Conservation (phyloP, 2,113 vertebrate genomes). For the Anoplopoma fimbria region DNA sequence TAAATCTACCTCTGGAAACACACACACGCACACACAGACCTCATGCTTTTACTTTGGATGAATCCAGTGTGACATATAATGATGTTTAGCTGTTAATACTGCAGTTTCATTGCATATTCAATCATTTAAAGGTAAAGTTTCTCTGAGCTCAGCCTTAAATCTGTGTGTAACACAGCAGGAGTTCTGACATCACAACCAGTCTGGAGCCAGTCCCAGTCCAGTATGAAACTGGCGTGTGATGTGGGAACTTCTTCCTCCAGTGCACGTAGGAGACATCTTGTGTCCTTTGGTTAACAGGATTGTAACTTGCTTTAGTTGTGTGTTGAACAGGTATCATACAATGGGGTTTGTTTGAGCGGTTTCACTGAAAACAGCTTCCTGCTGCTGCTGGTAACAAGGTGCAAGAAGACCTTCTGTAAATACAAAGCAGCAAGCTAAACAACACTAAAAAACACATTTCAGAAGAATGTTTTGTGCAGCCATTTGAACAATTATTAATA, state of each 20-base stretch:
- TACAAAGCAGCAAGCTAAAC: too few species aligned
- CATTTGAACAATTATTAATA: background rate
- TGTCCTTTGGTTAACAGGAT: too few species aligned
- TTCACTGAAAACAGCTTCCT: too few species aligned
- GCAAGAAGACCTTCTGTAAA: too few species aligned
- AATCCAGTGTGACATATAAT: slow-evolving; percentile 19
- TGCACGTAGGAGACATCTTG: background rate
- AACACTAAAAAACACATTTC: too few species aligned
- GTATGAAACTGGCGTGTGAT: background rate
- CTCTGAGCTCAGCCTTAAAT: background rate
- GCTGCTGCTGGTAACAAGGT: too few species aligned
- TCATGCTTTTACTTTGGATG: slow-evolving; percentile 10
- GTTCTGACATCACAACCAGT: background rate
- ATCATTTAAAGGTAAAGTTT: background rate
- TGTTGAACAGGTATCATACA: too few species aligned
- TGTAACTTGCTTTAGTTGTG: too few species aligned
- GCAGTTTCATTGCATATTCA: background rate
- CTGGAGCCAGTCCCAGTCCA: background rate
- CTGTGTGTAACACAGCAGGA: background rate
- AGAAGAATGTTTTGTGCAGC: too few species aligned
- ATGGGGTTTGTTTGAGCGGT: too few species aligned
- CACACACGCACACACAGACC: background rate
- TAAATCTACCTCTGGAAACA: slow-evolving; percentile 41
- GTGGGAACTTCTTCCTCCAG: background rate
- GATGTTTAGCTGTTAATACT: background rate